These are phyloP conservation scores for Bos javanicus DNA, from an alignment of 2,113 vertebrate genomes.

Conservation along the genomic window DNA sequence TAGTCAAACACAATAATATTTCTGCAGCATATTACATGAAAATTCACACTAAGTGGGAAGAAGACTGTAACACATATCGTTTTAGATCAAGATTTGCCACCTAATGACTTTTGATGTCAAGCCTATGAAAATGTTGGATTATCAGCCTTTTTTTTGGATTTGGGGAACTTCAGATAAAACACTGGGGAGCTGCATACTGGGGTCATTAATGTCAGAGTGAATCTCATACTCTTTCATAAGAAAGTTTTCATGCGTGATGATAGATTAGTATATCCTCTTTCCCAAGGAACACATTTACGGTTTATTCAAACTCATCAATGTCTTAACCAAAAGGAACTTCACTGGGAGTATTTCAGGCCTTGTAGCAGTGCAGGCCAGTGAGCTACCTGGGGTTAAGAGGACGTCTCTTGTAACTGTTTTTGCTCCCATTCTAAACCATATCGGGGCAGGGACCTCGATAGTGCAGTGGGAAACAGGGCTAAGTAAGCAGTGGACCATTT, in stretches of 20 bases:
- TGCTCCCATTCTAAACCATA: background rate
- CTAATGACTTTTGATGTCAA: constrained; percentile 12
- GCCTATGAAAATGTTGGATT: constrained; percentile 1
- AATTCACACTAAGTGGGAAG: background rate
- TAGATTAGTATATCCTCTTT: background rate
- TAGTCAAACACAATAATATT: background rate
- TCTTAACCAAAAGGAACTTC: background rate
- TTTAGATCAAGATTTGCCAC: constrained; percentile 20
- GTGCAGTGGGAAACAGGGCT: background rate
- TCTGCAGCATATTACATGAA: background rate
- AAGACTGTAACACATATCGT: background rate
- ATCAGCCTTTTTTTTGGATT: background rate
- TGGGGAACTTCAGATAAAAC: background rate
- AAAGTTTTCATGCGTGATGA: background rate
- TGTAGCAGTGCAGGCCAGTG: background rate
- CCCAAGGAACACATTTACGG: background rate
- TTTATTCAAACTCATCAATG: background rate
- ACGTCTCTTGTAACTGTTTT: background rate
- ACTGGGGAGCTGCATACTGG: background rate
- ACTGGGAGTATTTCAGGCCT: background rate
- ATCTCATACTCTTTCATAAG: background rate
- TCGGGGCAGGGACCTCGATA: background rate
- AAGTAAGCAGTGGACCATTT: background rate
- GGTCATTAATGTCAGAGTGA: background rate
- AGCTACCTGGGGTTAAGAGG: background rate